A percentile compares a stretch with the other conserved stretches of the same genome.
Conservation (phyloP, 2,888 invertebrate species). For the Timema podura region DNA sequence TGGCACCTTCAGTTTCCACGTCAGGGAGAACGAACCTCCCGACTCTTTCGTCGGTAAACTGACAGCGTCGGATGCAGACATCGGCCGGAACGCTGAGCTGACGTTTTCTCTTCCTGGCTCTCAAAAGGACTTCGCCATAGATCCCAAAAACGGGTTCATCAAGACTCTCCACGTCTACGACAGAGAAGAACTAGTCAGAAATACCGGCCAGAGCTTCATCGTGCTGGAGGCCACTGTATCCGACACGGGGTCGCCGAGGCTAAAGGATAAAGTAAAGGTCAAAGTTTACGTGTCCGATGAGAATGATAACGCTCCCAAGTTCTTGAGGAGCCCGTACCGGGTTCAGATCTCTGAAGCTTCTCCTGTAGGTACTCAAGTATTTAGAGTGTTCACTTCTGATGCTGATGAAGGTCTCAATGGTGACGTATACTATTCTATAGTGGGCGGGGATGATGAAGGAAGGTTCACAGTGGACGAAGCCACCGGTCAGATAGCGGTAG, state of each 20-base stretch:
- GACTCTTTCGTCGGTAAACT: slow-evolving; percentile 91
- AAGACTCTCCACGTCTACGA: slow-evolving; percentile 83
- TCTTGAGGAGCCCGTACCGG: slow-evolving; percentile 76
- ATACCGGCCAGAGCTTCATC: slow-evolving; percentile 72
- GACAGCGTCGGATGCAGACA: slow-evolving; percentile 83
- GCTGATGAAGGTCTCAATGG: slow-evolving; percentile 87
- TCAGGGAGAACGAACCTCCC: slow-evolving; percentile 82
- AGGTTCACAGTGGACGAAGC: slow-evolving; percentile 81
- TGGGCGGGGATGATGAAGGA: slow-evolving; percentile 74
- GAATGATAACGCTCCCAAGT: slow-evolving; percentile 86
- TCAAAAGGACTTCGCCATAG: slow-evolving; percentile 80
- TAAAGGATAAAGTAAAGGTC: slow-evolving; percentile 82
- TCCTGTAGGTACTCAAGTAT: slow-evolving; percentile 72
- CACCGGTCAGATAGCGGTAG: slow-evolving; percentile 80
- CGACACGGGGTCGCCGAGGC: slow-evolving; percentile 73
- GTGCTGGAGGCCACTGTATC: slow-evolving; percentile 82
- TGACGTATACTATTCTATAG: slow-evolving; percentile 78
- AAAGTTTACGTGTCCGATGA: slow-evolving; percentile 84
- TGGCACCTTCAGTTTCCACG: slow-evolving; percentile 82
- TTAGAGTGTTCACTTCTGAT: slow-evolving; percentile 81
- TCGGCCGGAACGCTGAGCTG: slow-evolving; percentile 86
- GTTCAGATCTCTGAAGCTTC: slow-evolving; percentile 90
- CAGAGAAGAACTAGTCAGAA: slow-evolving; percentile 77
- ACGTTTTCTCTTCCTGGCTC: slow-evolving; percentile 72
- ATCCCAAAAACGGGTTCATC: slow-evolving; percentile 86